Percentiles rank a stretch among this genome's conserved stretches.
These are phyloP conservation scores for Phataginus tricuspis DNA, from an alignment of 2,797 vertebrate genomes.

Conservation along the genomic window DNA sequence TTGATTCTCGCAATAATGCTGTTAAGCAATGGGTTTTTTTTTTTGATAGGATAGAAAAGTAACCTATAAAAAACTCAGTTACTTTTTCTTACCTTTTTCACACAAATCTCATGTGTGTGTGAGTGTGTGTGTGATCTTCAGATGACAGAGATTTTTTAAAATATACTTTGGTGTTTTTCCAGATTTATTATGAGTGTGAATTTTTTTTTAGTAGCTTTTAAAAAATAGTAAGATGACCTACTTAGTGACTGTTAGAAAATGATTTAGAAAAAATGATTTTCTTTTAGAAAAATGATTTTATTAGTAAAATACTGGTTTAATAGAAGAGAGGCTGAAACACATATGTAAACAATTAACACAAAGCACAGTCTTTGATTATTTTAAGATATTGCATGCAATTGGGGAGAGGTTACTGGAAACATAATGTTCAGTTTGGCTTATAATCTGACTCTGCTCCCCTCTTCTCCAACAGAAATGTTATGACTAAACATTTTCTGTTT, in stretches of 20 bases:
- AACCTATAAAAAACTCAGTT: neutral
- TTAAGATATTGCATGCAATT: neutral
- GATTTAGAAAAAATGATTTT: neutral
- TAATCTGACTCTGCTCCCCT: neutral
- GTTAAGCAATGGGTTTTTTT: conserved; percentile 12
- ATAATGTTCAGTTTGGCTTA: neutral
- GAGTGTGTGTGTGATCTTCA: neutral
- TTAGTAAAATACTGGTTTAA: conserved; percentile 43
- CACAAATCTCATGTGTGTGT: neutral
- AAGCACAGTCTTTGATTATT: neutral
- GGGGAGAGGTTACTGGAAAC: neutral
- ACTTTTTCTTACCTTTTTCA: conserved; percentile 5
- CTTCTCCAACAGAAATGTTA: neutral
- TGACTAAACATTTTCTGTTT: conserved; percentile 26
- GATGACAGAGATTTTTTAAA: conserved; percentile 2
- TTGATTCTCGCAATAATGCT: neutral
- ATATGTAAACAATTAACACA: neutral
- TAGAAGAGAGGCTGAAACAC: neutral
- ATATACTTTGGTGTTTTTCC: neutral
- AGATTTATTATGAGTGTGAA: conserved; percentile 28
- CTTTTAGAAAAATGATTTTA: conserved; percentile 6
- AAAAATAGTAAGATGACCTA: neutral
- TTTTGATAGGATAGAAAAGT: conserved; percentile 17
- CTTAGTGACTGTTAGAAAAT: neutral
- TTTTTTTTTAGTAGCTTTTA: neutral